Conservation (phyloP, 2,797 vertebrate species). For the Cuculus canorus region DNA sequence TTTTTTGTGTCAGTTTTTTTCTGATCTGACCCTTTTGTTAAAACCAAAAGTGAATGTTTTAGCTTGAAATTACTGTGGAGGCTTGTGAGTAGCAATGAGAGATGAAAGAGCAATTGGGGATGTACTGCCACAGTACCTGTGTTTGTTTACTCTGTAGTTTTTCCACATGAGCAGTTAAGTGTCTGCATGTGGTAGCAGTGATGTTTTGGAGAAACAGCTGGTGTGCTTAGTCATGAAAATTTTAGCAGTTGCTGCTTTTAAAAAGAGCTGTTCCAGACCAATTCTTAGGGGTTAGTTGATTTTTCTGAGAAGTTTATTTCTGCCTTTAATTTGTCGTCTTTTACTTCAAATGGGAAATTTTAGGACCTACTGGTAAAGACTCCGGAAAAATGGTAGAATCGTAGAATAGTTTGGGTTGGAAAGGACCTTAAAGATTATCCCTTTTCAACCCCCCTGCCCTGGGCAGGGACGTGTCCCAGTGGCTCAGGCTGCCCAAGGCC, state of each 20-base stretch:
- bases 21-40: background rate
- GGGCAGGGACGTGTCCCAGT: no score
- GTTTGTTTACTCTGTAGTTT: background rate
- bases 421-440: no score
- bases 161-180: background rate
- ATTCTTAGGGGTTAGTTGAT: background rate
- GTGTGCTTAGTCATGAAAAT: background rate
- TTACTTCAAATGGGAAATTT: background rate
- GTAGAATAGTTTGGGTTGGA: no score
- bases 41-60: background rate
- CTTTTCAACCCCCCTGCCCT: no score
- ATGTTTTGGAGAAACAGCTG: background rate
- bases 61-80: background rate
- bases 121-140: background rate
- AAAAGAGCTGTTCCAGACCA: background rate
- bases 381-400: background rate
- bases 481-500: no score
- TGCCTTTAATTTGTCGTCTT: background rate
- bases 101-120: background rate
- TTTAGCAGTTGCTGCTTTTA: background rate
- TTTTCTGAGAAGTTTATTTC: background rate
- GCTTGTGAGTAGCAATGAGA: background rate
- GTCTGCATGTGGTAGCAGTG: background rate
- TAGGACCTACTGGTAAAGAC: background rate
- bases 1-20: background rate